Evolutionary conservation across 2,888 invertebrate species (phyloP), one percentile per base, ranked within the genome.

Genomic region (Leptinotarsa juncta): DNA sequence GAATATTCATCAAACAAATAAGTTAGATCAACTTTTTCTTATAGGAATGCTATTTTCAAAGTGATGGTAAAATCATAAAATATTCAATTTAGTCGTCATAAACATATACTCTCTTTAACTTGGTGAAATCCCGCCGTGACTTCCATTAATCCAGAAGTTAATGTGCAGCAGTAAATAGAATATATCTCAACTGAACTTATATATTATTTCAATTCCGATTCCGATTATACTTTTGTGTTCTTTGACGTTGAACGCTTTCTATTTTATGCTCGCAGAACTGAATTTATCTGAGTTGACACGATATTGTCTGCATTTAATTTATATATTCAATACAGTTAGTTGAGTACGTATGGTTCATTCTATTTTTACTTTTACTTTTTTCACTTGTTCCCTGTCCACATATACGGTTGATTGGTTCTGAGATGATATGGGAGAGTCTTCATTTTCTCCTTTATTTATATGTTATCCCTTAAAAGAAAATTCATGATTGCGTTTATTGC

Each of bases 131-230:
- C n/a, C n/a, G n/a, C 42, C 5, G 62, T 32, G 16, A 5, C 62
- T 62, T 62, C 16, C 62, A 62, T 42, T 62, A 62, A 62, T 16
- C n/a, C 62, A 3, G 62, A 62, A 62, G 62, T 32, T 62, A 42
- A n/a, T n/a, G 16, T 42, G 62, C 62, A 16, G 62, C 62, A 32
- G 62, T 60, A 23, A 60, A 60, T 26, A 15, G 26, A 15, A 60
- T n/a, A 20, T 10, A 26, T 60, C 5, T 4, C 18, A 20, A 26
- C 60, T 18, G 5, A 62, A 62, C 62, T 62, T 42, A n/a, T 4
- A 62, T 32, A 32, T 62, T 42, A 32, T n/a, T n/a, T 42, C n/a
- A 18, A 62, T 32, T 62, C 32, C 32, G 10, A 62, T 62, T 62
- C 4, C 42, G 42, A 3, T 0, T 62, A 18, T n/a, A 62, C 62